A percentile compares a stretch with the other conserved stretches of the same genome.
Conservation (phyloP, 2,113 vertebrate species). For the Pipa parva region DNA sequence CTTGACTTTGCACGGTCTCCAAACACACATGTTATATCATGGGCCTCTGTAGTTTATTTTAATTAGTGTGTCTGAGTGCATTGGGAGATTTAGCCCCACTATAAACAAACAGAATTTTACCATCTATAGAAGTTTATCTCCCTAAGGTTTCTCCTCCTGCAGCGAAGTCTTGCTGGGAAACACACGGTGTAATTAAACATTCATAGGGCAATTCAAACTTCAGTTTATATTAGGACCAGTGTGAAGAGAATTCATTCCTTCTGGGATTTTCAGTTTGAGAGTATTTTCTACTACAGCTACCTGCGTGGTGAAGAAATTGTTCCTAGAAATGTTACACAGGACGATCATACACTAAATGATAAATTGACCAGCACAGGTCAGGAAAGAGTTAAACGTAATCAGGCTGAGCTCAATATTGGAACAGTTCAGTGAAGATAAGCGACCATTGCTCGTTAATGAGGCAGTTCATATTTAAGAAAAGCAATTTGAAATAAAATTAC, state of each 20-base stretch:
- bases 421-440: constrained; percentile 11
- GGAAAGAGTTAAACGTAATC: background rate
- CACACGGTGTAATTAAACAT: constrained; percentile 99
- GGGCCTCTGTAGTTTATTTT: constrained; percentile 92
- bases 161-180: constrained; percentile 86
- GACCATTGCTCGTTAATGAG: no score
- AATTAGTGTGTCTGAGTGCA: constrained; percentile 90
- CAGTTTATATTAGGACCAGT: constrained; percentile 71
- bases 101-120: constrained; percentile 93
- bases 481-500: background rate
- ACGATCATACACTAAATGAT: constrained; percentile 2
- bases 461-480: background rate
- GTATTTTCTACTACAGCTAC: constrained; percentile 43
- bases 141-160: constrained; percentile 77
- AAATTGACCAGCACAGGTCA: constrained; percentile 7
- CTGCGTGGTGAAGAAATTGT: background rate
- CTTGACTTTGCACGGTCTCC: constrained; percentile 85
- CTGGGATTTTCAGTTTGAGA: constrained; percentile 63
- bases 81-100: constrained; percentile 76
- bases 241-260: constrained; percentile 71
- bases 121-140: constrained; percentile 83
- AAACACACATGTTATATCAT: constrained; percentile 90
- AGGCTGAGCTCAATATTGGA: background rate
- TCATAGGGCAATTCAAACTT: constrained; percentile 92
- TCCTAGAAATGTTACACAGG: background rate